Evolutionary conservation across 2,797 vertebrate genomes (phyloP).

Genomic region (Protonibea diacanthus): DNA sequence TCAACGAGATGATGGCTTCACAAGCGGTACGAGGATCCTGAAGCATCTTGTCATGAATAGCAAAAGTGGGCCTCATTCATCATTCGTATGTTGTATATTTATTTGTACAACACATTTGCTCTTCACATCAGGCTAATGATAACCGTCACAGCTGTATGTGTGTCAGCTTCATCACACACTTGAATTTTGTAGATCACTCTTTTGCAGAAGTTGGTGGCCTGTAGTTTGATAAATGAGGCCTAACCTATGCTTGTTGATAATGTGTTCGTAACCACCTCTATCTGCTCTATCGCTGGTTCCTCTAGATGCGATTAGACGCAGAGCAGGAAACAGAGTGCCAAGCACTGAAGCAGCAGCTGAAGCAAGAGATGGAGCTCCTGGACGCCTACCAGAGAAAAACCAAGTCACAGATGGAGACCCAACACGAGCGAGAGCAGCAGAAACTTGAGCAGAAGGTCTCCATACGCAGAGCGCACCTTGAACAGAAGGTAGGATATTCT

Average conservation of each 20-base stretch:
- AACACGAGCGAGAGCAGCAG: constrained; percentile 94
- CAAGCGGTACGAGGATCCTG: constrained; percentile 89
- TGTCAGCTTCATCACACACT: not conserved
- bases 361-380: constrained; percentile 96
- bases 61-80: constrained; percentile 30
- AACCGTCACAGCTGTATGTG: not conserved
- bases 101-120: constrained; percentile 3
- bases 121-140: not conserved
- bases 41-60: constrained; percentile 17
- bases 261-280: constrained; percentile 20
- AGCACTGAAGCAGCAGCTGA: constrained; percentile 85
- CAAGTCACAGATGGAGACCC: constrained; percentile 94
- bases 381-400: constrained; percentile 98
- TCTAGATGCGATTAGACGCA: constrained; percentile 92
- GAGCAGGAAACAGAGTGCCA: constrained; percentile 94
- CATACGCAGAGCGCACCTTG: constrained; percentile 93
- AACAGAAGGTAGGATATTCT: constrained; percentile 89
- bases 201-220: constrained; percentile 2
- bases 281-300: constrained; percentile 7
- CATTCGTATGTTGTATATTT: constrained; percentile 28
- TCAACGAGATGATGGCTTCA: constrained; percentile 99
- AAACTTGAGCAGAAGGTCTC: constrained; percentile 96
- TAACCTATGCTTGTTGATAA: not conserved
- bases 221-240: constrained; percentile 14
- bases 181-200: not conserved